A percentile compares a stretch with the other conserved stretches of the same genome.
phyloP scores from a whole-genome alignment of 2,113 vertebrate species.

The Callionymus lyra region DNA sequence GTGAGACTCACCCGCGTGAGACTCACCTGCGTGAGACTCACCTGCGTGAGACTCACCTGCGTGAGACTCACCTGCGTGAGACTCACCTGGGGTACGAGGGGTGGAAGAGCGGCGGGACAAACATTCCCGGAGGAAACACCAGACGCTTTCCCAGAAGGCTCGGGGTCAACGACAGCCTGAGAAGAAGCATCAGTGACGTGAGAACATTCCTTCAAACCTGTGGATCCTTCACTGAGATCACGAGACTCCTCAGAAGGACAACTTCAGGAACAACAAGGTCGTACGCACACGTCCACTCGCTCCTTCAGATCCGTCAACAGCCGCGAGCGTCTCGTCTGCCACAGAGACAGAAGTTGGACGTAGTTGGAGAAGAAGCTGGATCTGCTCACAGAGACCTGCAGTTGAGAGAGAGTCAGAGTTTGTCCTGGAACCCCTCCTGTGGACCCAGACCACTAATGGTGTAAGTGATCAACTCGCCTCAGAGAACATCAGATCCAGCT shows the following conservation, averaged over 20 bases:
- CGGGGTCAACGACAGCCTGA: slow-evolving; percentile 55
- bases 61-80: too few species aligned
- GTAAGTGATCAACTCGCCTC: slow-evolving; percentile 52
- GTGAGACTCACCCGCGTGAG: too few species aligned
- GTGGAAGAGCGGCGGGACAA: slow-evolving; percentile 63
- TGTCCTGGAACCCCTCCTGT: too few species aligned
- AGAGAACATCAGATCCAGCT: slow-evolving; percentile 49
- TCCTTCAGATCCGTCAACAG: slow-evolving; percentile 34
- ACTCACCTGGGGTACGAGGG: slow-evolving; percentile 63
- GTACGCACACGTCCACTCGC: slow-evolving; percentile 48
- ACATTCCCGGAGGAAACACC: slow-evolving; percentile 66
- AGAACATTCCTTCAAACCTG: too few species aligned
- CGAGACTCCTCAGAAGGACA: too few species aligned
- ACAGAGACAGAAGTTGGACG: slow-evolving; percentile 54
- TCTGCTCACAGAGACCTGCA: slow-evolving; percentile 48
- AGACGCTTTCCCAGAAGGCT: slow-evolving; percentile 43
- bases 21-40: too few species aligned
- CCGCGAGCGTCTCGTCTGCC: slow-evolving; percentile 43
- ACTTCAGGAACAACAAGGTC: too few species aligned
- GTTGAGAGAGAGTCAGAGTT: slow-evolving; percentile 4
- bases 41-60: too few species aligned
- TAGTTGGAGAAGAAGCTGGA: slow-evolving; percentile 66
- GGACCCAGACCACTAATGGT: too few species aligned
- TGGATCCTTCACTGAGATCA: too few species aligned
- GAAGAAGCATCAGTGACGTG: background rate